phyloP scores from a whole-genome alignment of 2,888 invertebrate genomes.

The Alitta virens region DNA sequence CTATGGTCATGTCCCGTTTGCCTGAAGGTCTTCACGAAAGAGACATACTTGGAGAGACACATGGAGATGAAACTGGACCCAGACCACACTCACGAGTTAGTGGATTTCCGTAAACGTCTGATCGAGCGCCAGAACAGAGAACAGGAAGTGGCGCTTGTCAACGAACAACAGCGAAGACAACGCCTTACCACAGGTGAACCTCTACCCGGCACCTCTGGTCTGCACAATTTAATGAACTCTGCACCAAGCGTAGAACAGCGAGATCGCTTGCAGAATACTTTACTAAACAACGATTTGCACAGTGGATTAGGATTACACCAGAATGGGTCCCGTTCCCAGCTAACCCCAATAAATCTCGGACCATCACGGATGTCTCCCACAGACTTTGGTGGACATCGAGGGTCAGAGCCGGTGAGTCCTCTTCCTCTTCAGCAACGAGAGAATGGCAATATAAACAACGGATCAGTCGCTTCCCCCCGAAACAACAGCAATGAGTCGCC shows the following conservation, averaged over 20 bases:
- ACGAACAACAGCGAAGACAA: no score
- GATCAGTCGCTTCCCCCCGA: background rate
- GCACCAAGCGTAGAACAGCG: background rate
- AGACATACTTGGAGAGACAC: constrained; percentile 29
- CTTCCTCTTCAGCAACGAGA: background rate
- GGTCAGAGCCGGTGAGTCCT: background rate
- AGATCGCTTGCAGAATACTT: background rate
- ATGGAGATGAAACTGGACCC: constrained; percentile 31
- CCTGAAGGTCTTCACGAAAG: constrained; percentile 30
- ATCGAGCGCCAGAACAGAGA: background rate
- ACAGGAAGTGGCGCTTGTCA: background rate
- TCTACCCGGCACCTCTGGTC: background rate
- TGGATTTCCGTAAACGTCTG: constrained; percentile 9
- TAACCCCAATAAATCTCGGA: background rate
- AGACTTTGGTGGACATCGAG: background rate
- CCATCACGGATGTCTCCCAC: background rate
- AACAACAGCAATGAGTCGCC: background rate
- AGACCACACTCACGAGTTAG: constrained; percentile 20
- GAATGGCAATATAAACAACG: no score
- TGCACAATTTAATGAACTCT: background rate
- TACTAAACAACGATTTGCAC: background rate
- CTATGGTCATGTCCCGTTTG: constrained; percentile 25
- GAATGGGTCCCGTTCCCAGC: background rate
- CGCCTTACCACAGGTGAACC: background rate
- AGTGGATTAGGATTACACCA: background rate